Conservation (phyloP, 92 coral and sea anemone species). For the Zoanthus gigantus region DNA sequence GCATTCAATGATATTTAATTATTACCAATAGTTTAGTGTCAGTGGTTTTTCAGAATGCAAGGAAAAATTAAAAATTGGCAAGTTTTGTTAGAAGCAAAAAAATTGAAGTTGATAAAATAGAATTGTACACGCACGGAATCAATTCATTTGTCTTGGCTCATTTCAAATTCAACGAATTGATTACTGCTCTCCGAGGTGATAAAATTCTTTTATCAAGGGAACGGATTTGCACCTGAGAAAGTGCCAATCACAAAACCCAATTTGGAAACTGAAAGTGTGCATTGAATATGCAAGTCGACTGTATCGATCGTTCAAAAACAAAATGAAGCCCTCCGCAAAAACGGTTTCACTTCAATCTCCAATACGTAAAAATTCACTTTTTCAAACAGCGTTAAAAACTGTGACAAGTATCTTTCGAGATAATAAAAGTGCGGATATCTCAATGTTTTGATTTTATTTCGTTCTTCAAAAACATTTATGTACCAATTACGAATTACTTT, state of each 20-base stretch:
- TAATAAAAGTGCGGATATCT: no score
- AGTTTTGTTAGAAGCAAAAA: not conserved
- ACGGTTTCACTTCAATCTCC: no score
- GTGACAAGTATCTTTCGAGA: no score
- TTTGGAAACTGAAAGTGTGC: not conserved
- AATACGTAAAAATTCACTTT: no score
- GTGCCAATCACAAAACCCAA: not conserved
- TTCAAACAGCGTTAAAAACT: no score
- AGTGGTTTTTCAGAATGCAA: not conserved
- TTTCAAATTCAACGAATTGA: slow-evolving; percentile 3
- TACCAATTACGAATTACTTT: no score
- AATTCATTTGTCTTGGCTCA: not conserved
- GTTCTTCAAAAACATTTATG: no score
- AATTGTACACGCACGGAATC: not conserved
- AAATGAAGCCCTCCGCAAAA: no score
- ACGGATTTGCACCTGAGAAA: slow-evolving; percentile 11
- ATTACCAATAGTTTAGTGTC: not conserved
- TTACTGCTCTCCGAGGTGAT: slow-evolving; percentile 22
- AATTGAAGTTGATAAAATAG: not conserved
- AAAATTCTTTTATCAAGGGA: slow-evolving; percentile 15
- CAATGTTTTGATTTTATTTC: no score
- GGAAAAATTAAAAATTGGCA: not conserved
- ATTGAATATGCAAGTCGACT: slow-evolving; percentile 10
- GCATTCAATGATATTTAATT: not conserved
- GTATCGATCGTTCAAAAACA: no score